Conservation (phyloP, 92 coral and sea anemone genomes). For the Phenganax subtilis region DNA sequence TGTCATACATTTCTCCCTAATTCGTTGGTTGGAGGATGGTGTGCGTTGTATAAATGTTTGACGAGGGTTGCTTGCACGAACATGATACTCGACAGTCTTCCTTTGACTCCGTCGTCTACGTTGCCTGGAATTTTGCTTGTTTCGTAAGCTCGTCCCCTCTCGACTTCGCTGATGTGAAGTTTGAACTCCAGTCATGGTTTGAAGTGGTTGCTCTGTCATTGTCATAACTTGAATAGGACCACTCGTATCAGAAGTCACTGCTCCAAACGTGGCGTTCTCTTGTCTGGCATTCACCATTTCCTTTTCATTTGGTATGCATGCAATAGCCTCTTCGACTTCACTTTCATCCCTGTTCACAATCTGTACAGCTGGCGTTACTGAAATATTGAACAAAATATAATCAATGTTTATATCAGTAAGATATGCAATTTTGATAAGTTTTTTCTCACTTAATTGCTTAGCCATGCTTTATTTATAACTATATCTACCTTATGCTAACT, state of each 20-base stretch:
- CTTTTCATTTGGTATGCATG: constrained; percentile 1
- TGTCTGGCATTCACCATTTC: constrained; percentile 10
- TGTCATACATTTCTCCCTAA: background rate
- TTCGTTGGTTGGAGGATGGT: constrained; percentile 6
- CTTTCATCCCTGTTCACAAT: background rate
- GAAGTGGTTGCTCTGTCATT: background rate
- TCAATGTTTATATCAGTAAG: too few relatives aligned
- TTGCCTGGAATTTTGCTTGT: background rate
- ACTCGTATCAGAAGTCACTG: background rate
- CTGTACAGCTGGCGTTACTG: too few relatives aligned
- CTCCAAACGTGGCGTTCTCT: background rate
- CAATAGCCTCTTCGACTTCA: background rate
- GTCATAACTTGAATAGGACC: background rate
- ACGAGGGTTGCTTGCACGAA: background rate
- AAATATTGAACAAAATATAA: too few relatives aligned
- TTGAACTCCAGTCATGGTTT: background rate
- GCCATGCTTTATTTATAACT: background rate
- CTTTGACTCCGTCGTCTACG: background rate
- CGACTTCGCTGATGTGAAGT: background rate
- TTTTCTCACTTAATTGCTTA: background rate
- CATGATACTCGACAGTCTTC: background rate
- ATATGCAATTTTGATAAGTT: too few relatives aligned
- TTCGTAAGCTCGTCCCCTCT: background rate
- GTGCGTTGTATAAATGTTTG: background rate
- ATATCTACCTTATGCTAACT: too few relatives aligned